Evolutionary conservation across 2,888 invertebrate genomes (phyloP).

Genomic region (Metalampra italica): DNA sequence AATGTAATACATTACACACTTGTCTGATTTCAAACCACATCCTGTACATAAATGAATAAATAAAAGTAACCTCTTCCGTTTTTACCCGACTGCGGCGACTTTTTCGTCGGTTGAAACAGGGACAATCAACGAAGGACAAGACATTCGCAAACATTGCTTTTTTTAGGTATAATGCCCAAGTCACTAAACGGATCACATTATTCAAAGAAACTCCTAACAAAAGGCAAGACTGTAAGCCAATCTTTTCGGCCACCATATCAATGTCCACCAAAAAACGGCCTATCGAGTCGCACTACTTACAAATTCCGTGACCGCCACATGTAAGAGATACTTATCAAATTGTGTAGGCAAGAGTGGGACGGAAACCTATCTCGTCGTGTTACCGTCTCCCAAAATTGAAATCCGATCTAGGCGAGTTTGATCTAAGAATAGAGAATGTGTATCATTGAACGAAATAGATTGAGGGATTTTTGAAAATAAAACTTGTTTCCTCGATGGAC

Average conservation of each 20-base stretch:
- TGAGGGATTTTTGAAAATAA: too few relatives aligned
- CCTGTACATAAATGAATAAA: too few relatives aligned
- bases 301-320: slow-evolving; percentile 18
- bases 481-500: too few relatives aligned
- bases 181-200: too few relatives aligned
- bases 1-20: too few relatives aligned
- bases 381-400: slow-evolving; percentile 37
- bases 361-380: slow-evolving; percentile 28
- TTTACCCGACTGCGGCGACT: too few relatives aligned
- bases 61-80: too few relatives aligned
- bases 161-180: too few relatives aligned
- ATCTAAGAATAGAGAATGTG: slow-evolving; percentile 14
- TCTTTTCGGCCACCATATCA: background rate
- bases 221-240: background rate
- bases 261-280: slow-evolving; percentile 7
- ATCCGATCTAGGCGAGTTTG: slow-evolving; percentile 30
- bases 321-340: slow-evolving; percentile 46
- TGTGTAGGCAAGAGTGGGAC: slow-evolving; percentile 25
- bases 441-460: slow-evolving; percentile 4
- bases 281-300: slow-evolving; percentile 32
- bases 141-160: too few relatives aligned
- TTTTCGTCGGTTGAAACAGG: too few relatives aligned
- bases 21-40: too few relatives aligned
- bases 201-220: background rate
- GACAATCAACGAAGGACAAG: too few relatives aligned